Base-by-base conservation (phyloP, 2,113 vertebrate species). In the Melanotaenia duboulayi region DNA sequence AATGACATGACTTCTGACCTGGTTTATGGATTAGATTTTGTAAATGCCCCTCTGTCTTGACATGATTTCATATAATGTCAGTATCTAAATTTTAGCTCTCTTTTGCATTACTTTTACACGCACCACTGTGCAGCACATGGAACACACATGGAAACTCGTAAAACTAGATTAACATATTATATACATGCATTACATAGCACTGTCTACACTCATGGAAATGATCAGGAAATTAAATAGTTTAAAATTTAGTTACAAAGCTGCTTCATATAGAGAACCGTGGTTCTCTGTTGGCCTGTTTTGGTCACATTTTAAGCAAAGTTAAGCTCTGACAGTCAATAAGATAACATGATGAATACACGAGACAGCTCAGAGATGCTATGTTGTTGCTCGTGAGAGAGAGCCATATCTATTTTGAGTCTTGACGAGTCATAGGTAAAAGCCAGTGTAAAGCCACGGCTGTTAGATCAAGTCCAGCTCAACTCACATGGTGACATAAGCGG, bases 391-490 rank as follows among this genome's bases (percentile, higher is more conserved):
- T 54, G 35, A 37, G 35, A 37, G 35, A 59, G 22, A 24, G 37
- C 22, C 35, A 4, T 14, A 14, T 70, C 72, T 37, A 19, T 78
- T 81, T 55, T 69, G 28, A 63, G 64, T 11, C 12, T 25, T 37
- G n/a, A 61, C 76, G 70, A 80, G 50, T 83, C 72, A 81, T 49
- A 35, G 24, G 12, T 54, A 17, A 59, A 67, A 24, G 63, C 56
- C 24, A 25, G 60, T 10, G 32, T 70, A 52, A 56, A 76, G 39
- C 42, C 65, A 11, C 35, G 7, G 22, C 25, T 44, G 28, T 62
- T 3, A 42, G 10, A 11, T 60, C n/a, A 50, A 35, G 25, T 35
- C 32, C 35, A 48, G 19, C 40, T 67, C 2, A 4, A 11, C 23
- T 25, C 25, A 19, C 19, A 11, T 1, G 2, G 40, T 24, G 70